Evolutionary conservation across 2,797 vertebrate species (phyloP), one percentile per base, ranked within the genome.

Genomic region (Echeneis naucrates): DNA sequence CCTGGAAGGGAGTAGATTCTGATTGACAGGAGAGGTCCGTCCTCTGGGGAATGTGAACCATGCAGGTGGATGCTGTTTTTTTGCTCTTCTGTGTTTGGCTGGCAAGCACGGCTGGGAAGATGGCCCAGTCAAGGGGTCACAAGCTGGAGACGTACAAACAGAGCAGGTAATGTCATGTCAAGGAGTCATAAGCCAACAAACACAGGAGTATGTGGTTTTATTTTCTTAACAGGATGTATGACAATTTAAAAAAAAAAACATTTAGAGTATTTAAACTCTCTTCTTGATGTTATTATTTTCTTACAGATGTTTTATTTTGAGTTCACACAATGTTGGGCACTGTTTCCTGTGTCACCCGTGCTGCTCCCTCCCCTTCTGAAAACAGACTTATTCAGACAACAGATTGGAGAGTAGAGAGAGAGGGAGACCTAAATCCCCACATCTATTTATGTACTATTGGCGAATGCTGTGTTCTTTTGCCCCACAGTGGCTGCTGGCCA

Each of bases 1-100:
- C 83, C 81, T 58, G 64, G 63, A 82, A 81, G 80, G 84, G 81
- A 86, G 83, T 66, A 79, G 81, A 80, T 82, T 90, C 86, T 93
- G 88, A 92, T 66, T 91, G 87, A 80, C 83, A 78, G 84, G 76
- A 86, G 80, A 78, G 81, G 80, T 83, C 32, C 58, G 78, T 88
- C 88, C 85, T 83, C 86, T 84, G 86, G 85, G 88, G 87, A 89
- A 88, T 91, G 93, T 91, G 87, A 92, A 90, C 74, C 90, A 95
- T 95, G 95, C 93, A 91, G 91, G 87, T 89, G 90, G 93, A 95
- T 79, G 87, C 91, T 69, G 86, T 88, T 48, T 75, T 94, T 65
- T 77, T 93, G 87, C 86, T 95, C 84, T 61, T 93, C 78, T 93
- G 88, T 76, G 74, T 93, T 56, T 93, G 92, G 87, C 84, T 94